Percentiles rank a stretch among this genome's conserved stretches.
Evolutionary conservation across 2,113 vertebrate genomes (phyloP).

Genomic region (Daphoenositta chrysoptera): DNA sequence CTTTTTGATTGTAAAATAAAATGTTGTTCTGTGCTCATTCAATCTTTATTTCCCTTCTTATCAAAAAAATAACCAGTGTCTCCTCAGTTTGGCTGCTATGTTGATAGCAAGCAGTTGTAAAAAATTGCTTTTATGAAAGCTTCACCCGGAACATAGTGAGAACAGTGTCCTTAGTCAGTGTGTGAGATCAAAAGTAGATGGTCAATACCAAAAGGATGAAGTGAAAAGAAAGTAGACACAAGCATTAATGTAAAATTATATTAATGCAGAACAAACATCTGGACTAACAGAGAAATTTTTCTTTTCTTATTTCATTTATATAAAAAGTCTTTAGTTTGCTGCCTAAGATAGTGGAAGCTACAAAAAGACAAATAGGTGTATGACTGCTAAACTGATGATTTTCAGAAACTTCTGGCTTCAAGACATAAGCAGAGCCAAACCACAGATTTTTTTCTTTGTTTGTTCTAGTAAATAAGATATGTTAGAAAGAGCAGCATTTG

Average conservation of each 20-base stretch:
- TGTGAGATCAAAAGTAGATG: background rate
- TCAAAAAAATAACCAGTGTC: background rate
- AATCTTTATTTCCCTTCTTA: background rate
- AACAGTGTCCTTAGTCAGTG: background rate
- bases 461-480: background rate
- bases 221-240: background rate
- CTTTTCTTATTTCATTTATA: background rate
- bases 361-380: background rate
- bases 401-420: slow-evolving; percentile 12
- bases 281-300: background rate
- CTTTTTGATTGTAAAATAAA: background rate
- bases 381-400: background rate
- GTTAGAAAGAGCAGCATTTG: slow-evolving; percentile 11
- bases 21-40: background rate
- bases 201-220: slow-evolving; percentile 10
- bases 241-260: background rate
- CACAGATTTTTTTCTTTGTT: background rate
- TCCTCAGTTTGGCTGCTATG: background rate
- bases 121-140: background rate
- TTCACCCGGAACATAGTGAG: background rate
- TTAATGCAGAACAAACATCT: background rate
- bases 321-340: background rate
- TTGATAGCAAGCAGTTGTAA: background rate
- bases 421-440: background rate
- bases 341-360: background rate